phyloP scores from a whole-genome alignment of 2,888 invertebrate species.

The Aradus depressus region DNA sequence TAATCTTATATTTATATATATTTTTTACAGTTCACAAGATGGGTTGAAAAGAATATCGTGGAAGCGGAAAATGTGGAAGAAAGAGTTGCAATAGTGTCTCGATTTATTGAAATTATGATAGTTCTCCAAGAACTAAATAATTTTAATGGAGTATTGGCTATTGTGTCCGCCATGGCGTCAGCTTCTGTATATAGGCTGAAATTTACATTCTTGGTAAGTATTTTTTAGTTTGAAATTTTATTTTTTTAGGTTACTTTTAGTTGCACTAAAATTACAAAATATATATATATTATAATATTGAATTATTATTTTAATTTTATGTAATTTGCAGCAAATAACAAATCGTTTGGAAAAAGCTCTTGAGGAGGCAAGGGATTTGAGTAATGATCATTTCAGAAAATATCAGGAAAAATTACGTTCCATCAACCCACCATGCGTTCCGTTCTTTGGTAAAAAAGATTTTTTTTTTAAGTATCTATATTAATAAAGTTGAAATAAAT shows the following conservation, averaged over 20 bases:
- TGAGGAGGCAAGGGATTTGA: constrained; percentile 78
- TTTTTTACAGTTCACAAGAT: constrained; percentile 68
- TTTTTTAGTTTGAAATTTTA: constrained; percentile 6
- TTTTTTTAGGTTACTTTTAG: not conserved
- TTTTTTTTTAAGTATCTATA: too few relatives aligned
- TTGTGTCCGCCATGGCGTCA: constrained; percentile 82
- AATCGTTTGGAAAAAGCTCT: constrained; percentile 66
- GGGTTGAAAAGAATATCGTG: constrained; percentile 93
- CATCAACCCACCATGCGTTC: constrained; percentile 98
- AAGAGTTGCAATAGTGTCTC: constrained; percentile 74
- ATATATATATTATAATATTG: not conserved
- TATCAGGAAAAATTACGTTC: constrained; percentile 90
- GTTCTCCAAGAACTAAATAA: constrained; percentile 94
- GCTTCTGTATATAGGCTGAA: constrained; percentile 83
- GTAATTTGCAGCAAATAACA: constrained; percentile 47
- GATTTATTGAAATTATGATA: constrained; percentile 88
- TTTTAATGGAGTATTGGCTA: constrained; percentile 93
- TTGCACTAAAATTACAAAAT: not conserved
- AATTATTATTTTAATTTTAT: constrained; percentile 17
- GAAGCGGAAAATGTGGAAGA: constrained; percentile 95
- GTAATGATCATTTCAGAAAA: constrained; percentile 77
- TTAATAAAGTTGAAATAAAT: too few relatives aligned
- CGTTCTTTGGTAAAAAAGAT: constrained; percentile 85
- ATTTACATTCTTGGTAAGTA: constrained; percentile 59
- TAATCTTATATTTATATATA: too few relatives aligned